Evolutionary conservation across 2,113 vertebrate genomes (phyloP), one percentile per base, ranked within the genome.

Genomic region (Bambusicola thoracicus): DNA sequence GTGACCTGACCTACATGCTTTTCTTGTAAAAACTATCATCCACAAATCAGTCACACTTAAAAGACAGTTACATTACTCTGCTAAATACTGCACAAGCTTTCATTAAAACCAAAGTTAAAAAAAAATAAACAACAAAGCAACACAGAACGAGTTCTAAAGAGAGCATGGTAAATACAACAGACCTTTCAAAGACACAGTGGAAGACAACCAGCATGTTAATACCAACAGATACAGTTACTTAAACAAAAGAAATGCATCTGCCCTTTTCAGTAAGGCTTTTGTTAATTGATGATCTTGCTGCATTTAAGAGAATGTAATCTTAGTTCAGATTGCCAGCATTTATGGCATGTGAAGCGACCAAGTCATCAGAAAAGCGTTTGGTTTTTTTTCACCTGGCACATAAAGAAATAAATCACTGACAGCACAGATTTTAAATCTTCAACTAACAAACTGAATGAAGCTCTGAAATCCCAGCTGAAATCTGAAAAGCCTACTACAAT

Each of bases 281-380:
- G 44, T 32, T 55, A 75, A 78, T 49, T 13, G 53, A 2, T 29
- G 62, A 55, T 56, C 29, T 61, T 59, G 13, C 27, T 63, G 6
- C 38, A 11, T 32, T 68, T 59, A 72, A 75, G 11, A 68, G 30
- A 7, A 61, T 11, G 10, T 30, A 36, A 73, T 41, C 20, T 20
- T 77, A 27, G 9, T 46, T 27, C 11, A 66, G 25, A 13, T 3
- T 58, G 14, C 11, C 36, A 77, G 27, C 32, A 61, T 49, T 90
- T 82, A 51, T 81, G 2, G 5, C 8, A 49, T 0, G 0, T 53
- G 25, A 88, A 83, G 10, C 13, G 12, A 83, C 4, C 11, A 38
- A 77, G 30, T 2, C 3, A 6, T 30, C 40, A 83, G 20, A 76
- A 87, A 80, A 76, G 27, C 4, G 18, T 32, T 75, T 43, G 30